A percentile compares a stretch with the other conserved stretches of the same genome.
These are phyloP conservation scores for Lepus townsendii DNA, from an alignment of 2,797 vertebrate genomes.

Conservation along the genomic window DNA sequence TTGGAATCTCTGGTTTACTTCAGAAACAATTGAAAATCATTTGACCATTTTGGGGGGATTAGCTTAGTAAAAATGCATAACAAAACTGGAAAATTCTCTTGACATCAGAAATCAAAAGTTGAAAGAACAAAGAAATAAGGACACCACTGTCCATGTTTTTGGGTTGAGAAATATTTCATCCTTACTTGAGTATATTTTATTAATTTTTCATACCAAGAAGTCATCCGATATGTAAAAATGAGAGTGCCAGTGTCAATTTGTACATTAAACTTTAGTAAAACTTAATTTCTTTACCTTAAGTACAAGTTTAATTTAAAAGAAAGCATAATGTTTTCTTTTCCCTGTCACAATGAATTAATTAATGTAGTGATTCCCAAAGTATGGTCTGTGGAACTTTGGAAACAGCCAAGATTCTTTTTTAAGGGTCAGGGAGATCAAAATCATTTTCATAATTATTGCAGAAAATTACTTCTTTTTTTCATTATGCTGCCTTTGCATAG, in stretches of 20 bases:
- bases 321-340: background rate
- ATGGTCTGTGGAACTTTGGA: background rate
- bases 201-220: background rate
- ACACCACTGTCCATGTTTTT: background rate
- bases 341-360: background rate
- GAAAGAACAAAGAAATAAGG: background rate
- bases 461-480: background rate
- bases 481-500: background rate
- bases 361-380: background rate
- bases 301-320: background rate
- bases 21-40: conserved; percentile 34
- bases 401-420: background rate
- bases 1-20: conserved; percentile 4
- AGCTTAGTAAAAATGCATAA: background rate
- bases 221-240: background rate
- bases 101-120: conserved; percentile 13
- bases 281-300: background rate
- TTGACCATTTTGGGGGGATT: background rate
- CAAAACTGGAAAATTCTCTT: background rate
- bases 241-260: background rate
- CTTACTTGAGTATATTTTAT: background rate
- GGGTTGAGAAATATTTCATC: background rate
- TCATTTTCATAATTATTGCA: conserved; percentile 7
- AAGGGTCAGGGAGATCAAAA: background rate
- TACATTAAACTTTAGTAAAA: background rate